Evolutionary conservation across 2,888 invertebrate species (phyloP).

Genomic region (Pollenia labialis): DNA sequence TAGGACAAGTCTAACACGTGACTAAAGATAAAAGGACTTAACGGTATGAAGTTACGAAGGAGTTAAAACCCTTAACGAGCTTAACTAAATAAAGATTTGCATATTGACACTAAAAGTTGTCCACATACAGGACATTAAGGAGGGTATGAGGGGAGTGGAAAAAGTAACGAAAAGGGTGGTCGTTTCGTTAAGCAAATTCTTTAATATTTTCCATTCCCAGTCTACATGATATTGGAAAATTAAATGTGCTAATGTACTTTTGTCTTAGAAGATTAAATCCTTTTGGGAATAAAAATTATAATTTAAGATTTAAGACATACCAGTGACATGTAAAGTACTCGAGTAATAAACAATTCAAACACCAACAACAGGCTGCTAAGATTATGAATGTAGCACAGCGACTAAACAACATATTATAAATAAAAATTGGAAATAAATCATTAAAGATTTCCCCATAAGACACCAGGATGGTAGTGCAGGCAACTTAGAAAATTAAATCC

Average conservation of each 20-base stretch:
- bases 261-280: conserved; percentile 57
- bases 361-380: conserved; percentile 39
- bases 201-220: conserved; percentile 8
- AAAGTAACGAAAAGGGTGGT: conserved; percentile 4
- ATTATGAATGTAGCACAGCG: conserved; percentile 52
- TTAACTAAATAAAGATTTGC: conserved; percentile 68
- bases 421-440: conserved; percentile 81
- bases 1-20: conserved; percentile 71
- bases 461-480: conserved; percentile 28
- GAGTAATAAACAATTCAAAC: conserved; percentile 61
- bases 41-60: conserved; percentile 41
- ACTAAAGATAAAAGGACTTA: conserved; percentile 71
- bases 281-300: conserved; percentile 71
- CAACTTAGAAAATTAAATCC: conserved; percentile 66
- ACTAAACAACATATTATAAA: conserved; percentile 60
- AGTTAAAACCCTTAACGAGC: conserved; percentile 71
- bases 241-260: conserved; percentile 12
- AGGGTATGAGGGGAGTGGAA: neutral
- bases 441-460: conserved; percentile 79
- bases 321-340: conserved; percentile 65
- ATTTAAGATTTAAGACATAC: conserved; percentile 64
- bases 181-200: conserved; percentile 50
- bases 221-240: neutral
- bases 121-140: conserved; percentile 37
- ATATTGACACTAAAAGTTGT: conserved; percentile 64